These are phyloP conservation scores for Trichopoda pennipes DNA, from an alignment of 2,888 invertebrate species.

Conservation along the genomic window DNA sequence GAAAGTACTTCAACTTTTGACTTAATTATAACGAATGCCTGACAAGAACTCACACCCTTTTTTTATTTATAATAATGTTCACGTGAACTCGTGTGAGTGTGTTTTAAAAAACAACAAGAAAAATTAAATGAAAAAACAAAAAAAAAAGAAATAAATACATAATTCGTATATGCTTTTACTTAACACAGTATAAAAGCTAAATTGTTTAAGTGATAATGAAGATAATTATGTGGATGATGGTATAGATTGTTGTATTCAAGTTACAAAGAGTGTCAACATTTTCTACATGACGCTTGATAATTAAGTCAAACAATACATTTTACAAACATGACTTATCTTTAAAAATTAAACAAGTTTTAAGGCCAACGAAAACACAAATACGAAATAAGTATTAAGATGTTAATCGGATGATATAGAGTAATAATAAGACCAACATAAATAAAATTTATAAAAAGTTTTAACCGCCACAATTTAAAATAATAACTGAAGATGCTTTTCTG, in stretches of 20 bases:
- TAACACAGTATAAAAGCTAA: slow-evolving; percentile 47
- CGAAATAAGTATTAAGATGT: not conserved
- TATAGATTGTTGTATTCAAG: not conserved
- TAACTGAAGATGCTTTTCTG: no score
- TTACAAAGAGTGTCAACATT: slow-evolving; percentile 9
- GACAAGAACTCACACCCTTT: slow-evolving; percentile 31
- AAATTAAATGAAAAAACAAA: not conserved
- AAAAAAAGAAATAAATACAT: slow-evolving; percentile 14
- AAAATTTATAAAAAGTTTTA: no score
- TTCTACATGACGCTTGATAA: slow-evolving; percentile 11
- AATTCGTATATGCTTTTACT: slow-evolving; percentile 6
- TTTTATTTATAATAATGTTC: not conserved
- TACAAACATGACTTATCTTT: slow-evolving; percentile 40
- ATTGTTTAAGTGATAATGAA: slow-evolving; percentile 56
- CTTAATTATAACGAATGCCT: slow-evolving; percentile 64
- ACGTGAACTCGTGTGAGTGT: not conserved
- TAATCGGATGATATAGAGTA: not conserved
- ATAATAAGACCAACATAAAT: slow-evolving; percentile 5
- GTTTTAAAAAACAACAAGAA: slow-evolving; percentile 8
- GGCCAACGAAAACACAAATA: not conserved
- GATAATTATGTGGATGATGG: slow-evolving; percentile 23
- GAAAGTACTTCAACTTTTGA: slow-evolving; percentile 59
- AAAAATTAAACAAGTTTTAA: slow-evolving; percentile 21
- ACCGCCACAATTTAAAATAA: no score
- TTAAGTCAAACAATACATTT: not conserved